A percentile compares a stretch with the other conserved stretches of the same genome.
phyloP scores from a whole-genome alignment of 2,797 vertebrate species.

The Tenualosa thibaudeaui region DNA sequence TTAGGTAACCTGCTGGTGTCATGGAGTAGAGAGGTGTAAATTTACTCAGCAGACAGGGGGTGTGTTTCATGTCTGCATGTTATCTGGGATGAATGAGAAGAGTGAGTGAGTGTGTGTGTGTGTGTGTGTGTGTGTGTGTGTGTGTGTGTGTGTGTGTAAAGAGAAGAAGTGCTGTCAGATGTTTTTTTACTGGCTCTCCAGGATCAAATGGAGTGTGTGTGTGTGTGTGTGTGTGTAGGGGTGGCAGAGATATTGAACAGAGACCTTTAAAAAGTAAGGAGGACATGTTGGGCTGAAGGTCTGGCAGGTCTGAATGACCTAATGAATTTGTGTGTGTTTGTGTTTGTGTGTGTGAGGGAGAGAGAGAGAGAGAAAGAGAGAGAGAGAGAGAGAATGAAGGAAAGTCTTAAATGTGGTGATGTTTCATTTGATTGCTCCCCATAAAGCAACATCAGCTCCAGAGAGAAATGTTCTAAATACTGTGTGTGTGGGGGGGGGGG shows the following conservation, averaged over 20 bases:
- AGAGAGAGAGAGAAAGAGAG: neutral
- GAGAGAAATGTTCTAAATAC: too few relatives aligned
- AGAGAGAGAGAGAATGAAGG: neutral
- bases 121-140: slow-evolving; percentile 6
- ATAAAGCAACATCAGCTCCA: neutral
- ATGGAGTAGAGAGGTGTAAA: slow-evolving; percentile 29
- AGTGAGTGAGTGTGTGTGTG: slow-evolving; percentile 25
- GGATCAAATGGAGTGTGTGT: neutral
- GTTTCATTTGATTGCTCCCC: neutral
- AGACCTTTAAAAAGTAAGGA: neutral
- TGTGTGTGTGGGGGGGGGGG: too few relatives aligned
- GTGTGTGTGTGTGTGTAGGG: neutral
- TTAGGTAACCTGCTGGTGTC: slow-evolving; percentile 42
- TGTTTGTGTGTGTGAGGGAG: neutral
- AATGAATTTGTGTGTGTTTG: neutral
- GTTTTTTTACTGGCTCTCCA: neutral
- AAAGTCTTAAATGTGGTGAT: neutral
- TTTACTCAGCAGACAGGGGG: slow-evolving; percentile 42
- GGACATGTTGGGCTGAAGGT: neutral
- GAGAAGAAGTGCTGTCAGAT: neutral
- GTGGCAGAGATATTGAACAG: neutral
- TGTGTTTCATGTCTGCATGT: slow-evolving; percentile 48
- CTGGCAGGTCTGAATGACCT: neutral
- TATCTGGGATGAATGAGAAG: slow-evolving; percentile 27
- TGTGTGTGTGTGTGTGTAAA: neutral